phyloP scores from a whole-genome alignment of 1,140 invertebrate species.

The Brachionus paranguensis region DNA sequence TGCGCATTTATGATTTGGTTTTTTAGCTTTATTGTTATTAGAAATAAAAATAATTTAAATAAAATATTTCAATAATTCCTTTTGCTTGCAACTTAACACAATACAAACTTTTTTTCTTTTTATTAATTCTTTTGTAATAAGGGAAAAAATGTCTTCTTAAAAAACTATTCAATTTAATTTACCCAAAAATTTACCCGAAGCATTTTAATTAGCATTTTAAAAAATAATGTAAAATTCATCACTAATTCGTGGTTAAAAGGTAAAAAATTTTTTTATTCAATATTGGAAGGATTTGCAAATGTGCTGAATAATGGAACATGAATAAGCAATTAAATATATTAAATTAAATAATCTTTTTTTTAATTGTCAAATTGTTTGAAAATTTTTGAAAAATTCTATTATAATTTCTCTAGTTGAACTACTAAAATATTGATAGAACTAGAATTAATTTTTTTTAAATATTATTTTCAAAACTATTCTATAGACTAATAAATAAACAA shows the following conservation, averaged over 20 bases:
- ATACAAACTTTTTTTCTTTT: not conserved
- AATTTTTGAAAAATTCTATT: no score
- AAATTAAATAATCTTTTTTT: not conserved
- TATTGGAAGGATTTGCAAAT: not conserved
- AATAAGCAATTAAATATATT: not conserved
- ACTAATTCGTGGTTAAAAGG: not conserved
- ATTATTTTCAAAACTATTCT: no score
- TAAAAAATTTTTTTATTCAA: not conserved
- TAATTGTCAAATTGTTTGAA: no score
- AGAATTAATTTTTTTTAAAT: no score
- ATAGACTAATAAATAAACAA: no score
- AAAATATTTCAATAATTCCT: not conserved
- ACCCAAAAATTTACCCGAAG: not conserved
- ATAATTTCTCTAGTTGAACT: no score
- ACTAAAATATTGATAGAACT: no score
- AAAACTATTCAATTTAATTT: not conserved
- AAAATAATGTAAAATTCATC: not conserved
- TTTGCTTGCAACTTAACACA: not conserved
- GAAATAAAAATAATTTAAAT: constrained; percentile 15
- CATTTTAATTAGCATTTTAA: not conserved
- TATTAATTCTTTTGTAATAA: not conserved
- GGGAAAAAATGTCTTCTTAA: not conserved
- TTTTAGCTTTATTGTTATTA: not conserved
- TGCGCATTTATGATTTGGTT: not conserved
- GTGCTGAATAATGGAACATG: not conserved